Percentiles rank a stretch among this genome's conserved stretches.
phyloP scores from a whole-genome alignment of 2,888 invertebrate genomes.

The Parasteatoda lunata region DNA sequence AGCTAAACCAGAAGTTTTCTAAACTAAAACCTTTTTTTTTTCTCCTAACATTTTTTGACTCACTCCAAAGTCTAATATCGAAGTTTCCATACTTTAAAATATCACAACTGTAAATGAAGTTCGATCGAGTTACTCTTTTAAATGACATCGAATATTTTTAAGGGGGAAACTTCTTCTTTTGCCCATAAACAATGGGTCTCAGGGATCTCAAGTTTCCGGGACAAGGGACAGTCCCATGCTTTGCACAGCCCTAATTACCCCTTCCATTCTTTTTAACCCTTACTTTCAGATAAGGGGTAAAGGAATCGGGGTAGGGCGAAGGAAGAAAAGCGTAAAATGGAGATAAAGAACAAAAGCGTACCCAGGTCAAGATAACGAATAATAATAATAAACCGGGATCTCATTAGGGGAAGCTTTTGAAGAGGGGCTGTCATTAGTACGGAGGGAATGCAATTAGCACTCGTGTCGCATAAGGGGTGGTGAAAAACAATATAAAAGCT shows the following conservation, averaged over 20 bases:
- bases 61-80: too few species aligned
- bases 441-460: slow-evolving; percentile 14
- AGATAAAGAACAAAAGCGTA: slow-evolving; percentile 14
- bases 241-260: slow-evolving; percentile 9
- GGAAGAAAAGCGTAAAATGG: background rate
- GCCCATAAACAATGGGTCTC: background rate
- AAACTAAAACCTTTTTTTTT: too few species aligned
- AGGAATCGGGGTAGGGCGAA: slow-evolving; percentile 3
- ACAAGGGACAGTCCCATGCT: background rate
- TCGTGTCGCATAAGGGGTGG: background rate
- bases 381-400: slow-evolving; percentile 19
- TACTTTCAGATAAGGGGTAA: background rate
- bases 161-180: too few species aligned
- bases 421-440: slow-evolving; percentile 25
- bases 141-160: too few species aligned
- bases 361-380: slow-evolving; percentile 41
- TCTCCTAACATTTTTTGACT: too few species aligned
- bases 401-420: slow-evolving; percentile 26
- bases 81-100: too few species aligned
- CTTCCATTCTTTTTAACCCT: slow-evolving; percentile 1
- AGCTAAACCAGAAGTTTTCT: too few species aligned
- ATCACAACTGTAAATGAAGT: too few species aligned
- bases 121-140: too few species aligned
- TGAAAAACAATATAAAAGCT: background rate
- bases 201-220: background rate